Percentiles rank a stretch among this genome's conserved stretches.
phyloP scores from a whole-genome alignment of 92 coral and sea anemone genomes.

The Metridium senile region DNA sequence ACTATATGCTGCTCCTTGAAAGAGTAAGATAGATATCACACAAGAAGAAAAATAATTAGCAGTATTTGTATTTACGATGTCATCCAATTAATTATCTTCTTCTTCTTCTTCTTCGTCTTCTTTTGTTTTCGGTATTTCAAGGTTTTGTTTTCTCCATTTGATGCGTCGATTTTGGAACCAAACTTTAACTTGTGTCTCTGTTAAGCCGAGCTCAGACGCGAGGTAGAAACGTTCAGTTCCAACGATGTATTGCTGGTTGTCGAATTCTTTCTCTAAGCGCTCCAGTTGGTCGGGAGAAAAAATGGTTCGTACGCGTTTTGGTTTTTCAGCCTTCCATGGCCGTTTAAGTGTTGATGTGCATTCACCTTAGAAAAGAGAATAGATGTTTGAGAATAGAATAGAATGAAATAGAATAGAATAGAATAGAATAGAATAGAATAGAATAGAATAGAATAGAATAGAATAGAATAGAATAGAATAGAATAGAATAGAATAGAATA shows the following conservation, averaged over 20 bases:
- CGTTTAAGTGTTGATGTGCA: conserved; percentile 14
- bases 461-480: background rate
- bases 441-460: background rate
- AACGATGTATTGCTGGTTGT: conserved; percentile 77
- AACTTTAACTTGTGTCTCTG: conserved; percentile 87
- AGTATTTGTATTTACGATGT: background rate
- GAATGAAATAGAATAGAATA: background rate
- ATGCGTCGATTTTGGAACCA: conserved; percentile 91
- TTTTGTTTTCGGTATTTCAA: conserved; percentile 26
- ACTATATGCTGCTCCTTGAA: too few species aligned
- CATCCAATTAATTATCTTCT: conserved; percentile 2
- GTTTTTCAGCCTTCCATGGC: conserved; percentile 54
- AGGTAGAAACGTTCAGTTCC: conserved; percentile 75
- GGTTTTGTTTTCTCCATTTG: conserved; percentile 75
- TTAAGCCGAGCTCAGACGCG: conserved; percentile 72
- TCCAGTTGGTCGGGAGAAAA: conserved; percentile 81
- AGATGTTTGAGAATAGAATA: background rate
- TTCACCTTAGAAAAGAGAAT: conserved; percentile 5
- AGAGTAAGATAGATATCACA: too few species aligned
- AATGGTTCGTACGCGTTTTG: conserved; percentile 74
- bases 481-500: too few species aligned
- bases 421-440: background rate
- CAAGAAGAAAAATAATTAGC: too few species aligned
- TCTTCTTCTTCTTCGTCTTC: conserved; percentile 37
- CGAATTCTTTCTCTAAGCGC: conserved; percentile 76